Evolutionary conservation across 2,888 invertebrate species (phyloP).

Genomic region (Tridacna gigas): DNA sequence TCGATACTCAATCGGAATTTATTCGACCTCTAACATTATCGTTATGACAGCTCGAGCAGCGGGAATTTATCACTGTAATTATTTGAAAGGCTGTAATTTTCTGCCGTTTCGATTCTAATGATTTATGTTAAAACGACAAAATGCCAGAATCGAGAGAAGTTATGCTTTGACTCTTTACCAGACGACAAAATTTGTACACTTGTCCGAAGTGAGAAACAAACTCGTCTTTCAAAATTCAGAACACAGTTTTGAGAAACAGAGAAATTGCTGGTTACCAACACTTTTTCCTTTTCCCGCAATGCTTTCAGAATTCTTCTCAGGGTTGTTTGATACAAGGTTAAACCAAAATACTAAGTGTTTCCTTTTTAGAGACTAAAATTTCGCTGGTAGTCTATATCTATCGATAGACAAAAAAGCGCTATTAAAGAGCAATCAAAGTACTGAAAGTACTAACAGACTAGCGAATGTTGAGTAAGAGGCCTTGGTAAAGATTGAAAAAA

Average conservation of each 20-base stretch:
- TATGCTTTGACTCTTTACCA: not conserved
- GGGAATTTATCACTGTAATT: slow-evolving; percentile 54
- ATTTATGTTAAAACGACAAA: slow-evolving; percentile 55
- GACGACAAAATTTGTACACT: not conserved
- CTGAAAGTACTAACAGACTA: no score
- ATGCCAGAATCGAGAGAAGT: slow-evolving; percentile 33
- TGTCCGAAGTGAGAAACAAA: not conserved
- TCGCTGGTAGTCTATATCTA: no score
- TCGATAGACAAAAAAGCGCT: no score
- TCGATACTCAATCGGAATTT: slow-evolving; percentile 20
- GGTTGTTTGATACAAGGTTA: not conserved
- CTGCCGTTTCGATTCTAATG: slow-evolving; percentile 38
- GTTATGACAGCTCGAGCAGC: slow-evolving; percentile 35
- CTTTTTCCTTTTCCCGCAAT: not conserved
- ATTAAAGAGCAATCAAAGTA: no score
- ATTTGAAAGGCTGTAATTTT: slow-evolving; percentile 59
- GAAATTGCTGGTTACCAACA: not conserved
- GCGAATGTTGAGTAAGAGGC: no score
- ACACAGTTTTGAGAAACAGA: not conserved
- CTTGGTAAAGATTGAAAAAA: no score
- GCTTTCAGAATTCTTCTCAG: not conserved
- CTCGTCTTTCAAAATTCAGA: not conserved
- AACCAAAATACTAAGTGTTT: no score
- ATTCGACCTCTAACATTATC: slow-evolving; percentile 32
- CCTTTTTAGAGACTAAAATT: no score